phyloP scores from a whole-genome alignment of 2,797 vertebrate species.

The Notoglanidium macrostoma region DNA sequence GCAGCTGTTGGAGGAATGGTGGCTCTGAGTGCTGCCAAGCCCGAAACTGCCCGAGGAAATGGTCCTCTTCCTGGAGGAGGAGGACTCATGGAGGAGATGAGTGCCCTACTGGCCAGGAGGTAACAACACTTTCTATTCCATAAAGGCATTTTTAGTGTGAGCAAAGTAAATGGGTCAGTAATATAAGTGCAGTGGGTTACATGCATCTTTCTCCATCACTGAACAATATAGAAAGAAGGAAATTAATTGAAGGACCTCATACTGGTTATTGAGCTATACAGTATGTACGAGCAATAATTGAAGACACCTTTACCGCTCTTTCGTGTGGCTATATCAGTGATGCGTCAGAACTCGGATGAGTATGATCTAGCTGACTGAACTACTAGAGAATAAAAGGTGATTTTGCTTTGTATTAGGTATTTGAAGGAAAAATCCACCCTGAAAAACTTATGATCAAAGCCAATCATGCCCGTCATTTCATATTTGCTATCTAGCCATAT shows the following conservation, averaged over 20 bases:
- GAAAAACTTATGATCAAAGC: too few species aligned
- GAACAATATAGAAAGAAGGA: not conserved
- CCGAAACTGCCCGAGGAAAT: constrained; percentile 85
- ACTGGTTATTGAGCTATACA: not conserved
- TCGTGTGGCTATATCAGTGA: not conserved
- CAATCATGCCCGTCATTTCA: too few species aligned
- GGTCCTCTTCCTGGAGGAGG: constrained; percentile 90
- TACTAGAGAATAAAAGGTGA: not conserved
- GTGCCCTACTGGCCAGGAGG: constrained; percentile 95
- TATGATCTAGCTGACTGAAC: not conserved
- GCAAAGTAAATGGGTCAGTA: not conserved
- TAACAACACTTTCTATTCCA: constrained; percentile 56
- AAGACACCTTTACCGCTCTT: not conserved
- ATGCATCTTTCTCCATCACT: too few species aligned
- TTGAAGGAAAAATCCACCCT: not conserved
- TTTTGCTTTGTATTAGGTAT: not conserved
- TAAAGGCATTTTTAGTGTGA: not conserved
- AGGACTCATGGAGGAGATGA: constrained; percentile 99
- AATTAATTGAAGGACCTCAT: not conserved
- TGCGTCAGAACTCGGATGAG: not conserved
- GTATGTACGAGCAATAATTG: not conserved
- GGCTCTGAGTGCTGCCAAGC: constrained; percentile 76
- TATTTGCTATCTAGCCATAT: too few species aligned
- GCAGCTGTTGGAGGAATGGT: constrained; percentile 67
- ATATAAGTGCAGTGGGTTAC: not conserved